Conservation (phyloP, 2,113 vertebrate species). For the Crypturellus undulatus region DNA sequence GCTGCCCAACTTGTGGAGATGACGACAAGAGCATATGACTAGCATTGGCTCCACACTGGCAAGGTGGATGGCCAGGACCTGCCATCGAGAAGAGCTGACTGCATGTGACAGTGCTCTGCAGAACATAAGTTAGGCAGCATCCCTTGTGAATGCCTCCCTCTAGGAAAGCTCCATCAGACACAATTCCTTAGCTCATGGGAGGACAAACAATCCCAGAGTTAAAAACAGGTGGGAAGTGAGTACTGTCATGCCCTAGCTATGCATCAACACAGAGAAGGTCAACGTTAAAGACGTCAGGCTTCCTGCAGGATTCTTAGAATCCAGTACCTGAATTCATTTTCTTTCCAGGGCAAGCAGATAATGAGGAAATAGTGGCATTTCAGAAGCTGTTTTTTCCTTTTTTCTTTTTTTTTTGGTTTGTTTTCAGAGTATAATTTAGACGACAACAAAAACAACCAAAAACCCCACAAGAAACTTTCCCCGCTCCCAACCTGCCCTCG, state of each 20-base stretch:
- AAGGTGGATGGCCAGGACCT: accelerated
- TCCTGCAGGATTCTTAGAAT: not conserved
- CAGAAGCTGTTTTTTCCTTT: not conserved
- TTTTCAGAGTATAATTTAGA: not conserved
- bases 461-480: not conserved
- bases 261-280: not conserved
- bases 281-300: not conserved
- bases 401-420: not conserved
- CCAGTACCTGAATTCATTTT: not conserved
- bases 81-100: not conserved
- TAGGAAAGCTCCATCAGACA: not conserved
- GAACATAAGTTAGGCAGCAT: not conserved
- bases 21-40: not conserved
- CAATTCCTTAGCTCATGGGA: not conserved
- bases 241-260: not conserved
- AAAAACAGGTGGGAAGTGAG: not conserved
- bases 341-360: not conserved
- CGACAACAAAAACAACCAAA: not conserved
- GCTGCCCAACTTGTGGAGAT: not conserved
- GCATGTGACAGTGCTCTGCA: not conserved
- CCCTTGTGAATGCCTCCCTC: not conserved
- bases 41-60: not conserved
- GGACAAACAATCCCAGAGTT: not conserved
- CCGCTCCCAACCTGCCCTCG: not conserved
- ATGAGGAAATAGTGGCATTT: not conserved